These are phyloP conservation scores for Philopedon plagiatum DNA, from an alignment of 2,888 invertebrate species.

Conservation along the genomic window DNA sequence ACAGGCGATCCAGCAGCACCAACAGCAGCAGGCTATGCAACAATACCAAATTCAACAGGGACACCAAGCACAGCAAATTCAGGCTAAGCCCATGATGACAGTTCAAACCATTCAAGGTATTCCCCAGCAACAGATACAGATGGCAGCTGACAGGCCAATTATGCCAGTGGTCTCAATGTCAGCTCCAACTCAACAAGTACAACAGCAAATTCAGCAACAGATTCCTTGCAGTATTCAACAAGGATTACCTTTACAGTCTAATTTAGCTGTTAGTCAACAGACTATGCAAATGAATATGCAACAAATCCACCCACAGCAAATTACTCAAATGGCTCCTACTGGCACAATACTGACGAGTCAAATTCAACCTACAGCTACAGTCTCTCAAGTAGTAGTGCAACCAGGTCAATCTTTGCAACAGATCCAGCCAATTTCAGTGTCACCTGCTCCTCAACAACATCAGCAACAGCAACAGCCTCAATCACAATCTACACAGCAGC, in stretches of 20 bases:
- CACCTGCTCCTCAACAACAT: conserved; percentile 41
- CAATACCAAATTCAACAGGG: conserved; percentile 60
- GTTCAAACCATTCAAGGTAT: conserved; percentile 74
- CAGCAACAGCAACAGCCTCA: conserved; percentile 45
- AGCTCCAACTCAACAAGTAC: conserved; percentile 69
- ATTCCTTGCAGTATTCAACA: conserved; percentile 70
- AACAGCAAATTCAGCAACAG: conserved; percentile 73
- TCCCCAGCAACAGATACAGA: conserved; percentile 68
- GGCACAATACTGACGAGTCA: conserved; percentile 69
- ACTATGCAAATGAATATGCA: conserved; percentile 71
- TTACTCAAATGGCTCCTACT: conserved; percentile 71
- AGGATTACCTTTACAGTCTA: conserved; percentile 71
- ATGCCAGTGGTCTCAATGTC: conserved; percentile 79
- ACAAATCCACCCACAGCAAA: conserved; percentile 73
- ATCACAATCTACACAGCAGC: conserved; percentile 65
- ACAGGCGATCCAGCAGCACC: conserved; percentile 38
- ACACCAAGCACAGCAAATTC: conserved; percentile 62
- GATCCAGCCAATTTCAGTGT: conserved; percentile 51
- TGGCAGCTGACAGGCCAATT: conserved; percentile 72
- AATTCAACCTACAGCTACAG: conserved; percentile 64
- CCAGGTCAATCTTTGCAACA: conserved; percentile 64
- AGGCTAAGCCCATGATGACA: conserved; percentile 72
- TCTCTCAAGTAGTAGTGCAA: conserved; percentile 62
- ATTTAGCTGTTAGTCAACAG: conserved; percentile 68
- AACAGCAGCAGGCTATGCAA: conserved; percentile 65